Percentiles rank a stretch among this genome's conserved stretches.
Evolutionary conservation across 2,113 vertebrate genomes (phyloP).

Genomic region (Lamprotornis superbus): DNA sequence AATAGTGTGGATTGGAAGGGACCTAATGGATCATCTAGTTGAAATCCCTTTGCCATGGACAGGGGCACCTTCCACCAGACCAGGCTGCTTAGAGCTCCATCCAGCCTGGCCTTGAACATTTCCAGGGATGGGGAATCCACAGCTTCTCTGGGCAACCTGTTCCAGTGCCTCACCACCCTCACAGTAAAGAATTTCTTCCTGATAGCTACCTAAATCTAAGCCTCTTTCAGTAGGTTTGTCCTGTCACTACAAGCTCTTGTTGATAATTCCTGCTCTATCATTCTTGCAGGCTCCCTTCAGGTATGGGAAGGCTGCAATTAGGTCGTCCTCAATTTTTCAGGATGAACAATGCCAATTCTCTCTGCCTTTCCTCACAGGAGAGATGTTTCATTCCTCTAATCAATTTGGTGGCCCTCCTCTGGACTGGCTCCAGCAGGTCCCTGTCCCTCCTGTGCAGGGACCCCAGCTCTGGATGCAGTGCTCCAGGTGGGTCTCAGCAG

Average conservation of each 20-base stretch:
- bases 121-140: rapidly evolving
- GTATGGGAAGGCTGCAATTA: not conserved
- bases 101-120: not conserved
- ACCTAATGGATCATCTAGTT: not conserved
- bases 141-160: not conserved
- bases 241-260: not conserved
- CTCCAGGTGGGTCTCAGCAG: not conserved
- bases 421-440: rapidly evolving
- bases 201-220: not conserved
- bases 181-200: not conserved
- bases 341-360: not conserved
- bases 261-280: not conserved
- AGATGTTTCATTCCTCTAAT: not conserved
- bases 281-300: not conserved
- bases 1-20: not conserved
- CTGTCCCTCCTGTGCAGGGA: rapidly evolving
- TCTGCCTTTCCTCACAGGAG: not conserved
- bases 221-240: not conserved
- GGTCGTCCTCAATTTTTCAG: not conserved
- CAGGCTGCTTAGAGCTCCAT: not conserved
- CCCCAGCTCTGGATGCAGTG: not conserved
- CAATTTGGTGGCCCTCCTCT: not conserved
- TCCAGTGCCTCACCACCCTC: not conserved
- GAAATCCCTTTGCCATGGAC: not conserved
- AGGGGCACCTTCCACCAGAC: rapidly evolving